Evolutionary conservation across 2,888 invertebrate genomes (phyloP), one percentile per base, ranked within the genome.

Genomic region (Sepiola atlantica): DNA sequence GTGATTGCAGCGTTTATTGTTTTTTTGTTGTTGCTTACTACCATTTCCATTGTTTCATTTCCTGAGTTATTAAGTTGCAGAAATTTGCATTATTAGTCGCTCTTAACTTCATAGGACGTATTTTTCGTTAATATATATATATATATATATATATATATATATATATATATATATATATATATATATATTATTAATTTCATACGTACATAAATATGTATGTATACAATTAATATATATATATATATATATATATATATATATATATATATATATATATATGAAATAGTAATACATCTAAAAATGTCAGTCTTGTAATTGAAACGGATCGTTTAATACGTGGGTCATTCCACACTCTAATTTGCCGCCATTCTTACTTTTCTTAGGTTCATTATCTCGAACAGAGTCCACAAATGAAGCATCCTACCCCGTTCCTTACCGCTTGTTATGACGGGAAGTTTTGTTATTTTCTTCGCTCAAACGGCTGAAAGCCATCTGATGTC

Each of bases 171-270:
- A 61, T 61, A 61, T 61, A 24, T 61, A 61, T 61, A 61, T 61
- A 61, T 61, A 61, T 61, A 61, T 61, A 61, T 61, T 21, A 21
- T 21, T 57, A 57, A 21, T 21, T 57, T 21, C 21, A 57, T 57
- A 57, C 21, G 21, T 57, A 57, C 21, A 57, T 57, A 57, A 21
- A 18, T 18, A 57, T 57, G 20, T 1, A 57, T 21, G 21, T 14
- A 18, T 20, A 8, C 21, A 8, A 61, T 24, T 24, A 8, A 61
- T 24, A 61, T 24, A 24, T 24, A 57, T 18, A 57, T 18, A 18
- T 57, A 61, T 61, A 61, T 61, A 61, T 61, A 61, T 61, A 61
- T 61, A 61, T 61, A 61, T 61, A 61, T 61, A 61, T 61, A 61
- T 61, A 61, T 61, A 61, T 61, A 61, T 61, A 28, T 61, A 6